Evolutionary conservation across 92 coral and sea anemone genomes (phyloP).

Genomic region (Porites cylindrica): DNA sequence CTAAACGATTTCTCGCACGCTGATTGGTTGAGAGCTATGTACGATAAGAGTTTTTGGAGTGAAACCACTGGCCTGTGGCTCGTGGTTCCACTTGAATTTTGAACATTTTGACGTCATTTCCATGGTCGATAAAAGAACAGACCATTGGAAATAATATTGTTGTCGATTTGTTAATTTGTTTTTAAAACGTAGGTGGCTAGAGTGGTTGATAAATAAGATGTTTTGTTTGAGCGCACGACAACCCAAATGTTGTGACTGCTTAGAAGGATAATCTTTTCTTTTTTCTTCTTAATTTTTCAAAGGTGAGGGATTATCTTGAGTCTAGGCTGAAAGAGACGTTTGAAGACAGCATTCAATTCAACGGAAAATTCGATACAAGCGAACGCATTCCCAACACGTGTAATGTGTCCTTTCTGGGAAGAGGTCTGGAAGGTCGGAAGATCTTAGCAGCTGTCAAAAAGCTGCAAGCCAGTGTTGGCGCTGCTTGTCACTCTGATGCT

Average conservation of each 20-base stretch:
- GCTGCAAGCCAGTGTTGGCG: constrained; percentile 95
- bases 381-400: constrained; percentile 95
- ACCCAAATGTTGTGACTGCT: background rate
- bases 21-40: too few relatives aligned
- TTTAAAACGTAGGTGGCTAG: too few relatives aligned
- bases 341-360: constrained; percentile 82
- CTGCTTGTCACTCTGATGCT: constrained; percentile 94
- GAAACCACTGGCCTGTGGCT: too few relatives aligned
- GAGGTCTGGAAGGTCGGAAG: constrained; percentile 79
- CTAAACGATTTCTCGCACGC: too few relatives aligned
- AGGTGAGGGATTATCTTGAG: constrained; percentile 95
- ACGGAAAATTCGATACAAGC: constrained; percentile 89
- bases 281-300: background rate
- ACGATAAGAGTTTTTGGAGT: too few relatives aligned
- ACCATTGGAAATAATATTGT: too few relatives aligned
- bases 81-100: too few relatives aligned
- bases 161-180: too few relatives aligned
- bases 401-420: constrained; percentile 90
- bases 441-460: constrained; percentile 68
- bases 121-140: too few relatives aligned
- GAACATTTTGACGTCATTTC: too few relatives aligned
- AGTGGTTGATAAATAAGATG: too few relatives aligned
- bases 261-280: background rate
- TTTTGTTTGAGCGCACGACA: too few relatives aligned
- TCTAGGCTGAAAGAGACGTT: constrained; percentile 72